Conservation (phyloP, 2,797 vertebrate genomes). For the Arnoldichthys spilopterus region DNA sequence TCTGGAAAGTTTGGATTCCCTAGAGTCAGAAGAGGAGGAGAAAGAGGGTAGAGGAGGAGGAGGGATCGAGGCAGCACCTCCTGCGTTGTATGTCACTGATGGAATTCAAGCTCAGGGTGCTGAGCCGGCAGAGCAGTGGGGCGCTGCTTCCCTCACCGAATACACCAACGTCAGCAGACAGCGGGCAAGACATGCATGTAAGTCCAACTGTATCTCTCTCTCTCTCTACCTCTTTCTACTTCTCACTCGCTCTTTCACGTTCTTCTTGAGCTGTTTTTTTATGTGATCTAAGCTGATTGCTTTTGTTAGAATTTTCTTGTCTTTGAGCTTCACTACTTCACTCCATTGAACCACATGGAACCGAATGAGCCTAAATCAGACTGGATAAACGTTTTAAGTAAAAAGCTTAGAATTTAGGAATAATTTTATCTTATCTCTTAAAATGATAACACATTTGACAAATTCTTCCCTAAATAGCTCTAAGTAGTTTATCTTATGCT, state of each 20-base stretch:
- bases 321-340: no score
- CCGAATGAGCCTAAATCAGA: not conserved
- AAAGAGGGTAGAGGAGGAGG: conserved; percentile 83
- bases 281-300: not conserved
- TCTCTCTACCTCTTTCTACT: conserved; percentile 47
- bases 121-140: conserved; percentile 87
- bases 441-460: not conserved
- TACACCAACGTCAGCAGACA: conserved; percentile 87
- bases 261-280: not conserved
- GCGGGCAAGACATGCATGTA: conserved; percentile 88
- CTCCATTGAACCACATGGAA: not conserved
- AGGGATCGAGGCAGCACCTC: conserved; percentile 82
- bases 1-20: conserved; percentile 85
- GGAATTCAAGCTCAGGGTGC: conserved; percentile 86
- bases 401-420: not conserved
- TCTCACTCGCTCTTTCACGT: not conserved
- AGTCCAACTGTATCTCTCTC: conserved; percentile 73
- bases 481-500: no score
- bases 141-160: conserved; percentile 81
- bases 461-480: no score
- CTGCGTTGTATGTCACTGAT: conserved; percentile 90
- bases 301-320: not conserved
- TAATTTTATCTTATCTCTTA: no score
- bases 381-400: no score
- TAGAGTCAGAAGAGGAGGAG: conserved; percentile 75